Evolutionary conservation across 1,140 invertebrate species (phyloP).

Genomic region (Xylocopa sonorina): DNA sequence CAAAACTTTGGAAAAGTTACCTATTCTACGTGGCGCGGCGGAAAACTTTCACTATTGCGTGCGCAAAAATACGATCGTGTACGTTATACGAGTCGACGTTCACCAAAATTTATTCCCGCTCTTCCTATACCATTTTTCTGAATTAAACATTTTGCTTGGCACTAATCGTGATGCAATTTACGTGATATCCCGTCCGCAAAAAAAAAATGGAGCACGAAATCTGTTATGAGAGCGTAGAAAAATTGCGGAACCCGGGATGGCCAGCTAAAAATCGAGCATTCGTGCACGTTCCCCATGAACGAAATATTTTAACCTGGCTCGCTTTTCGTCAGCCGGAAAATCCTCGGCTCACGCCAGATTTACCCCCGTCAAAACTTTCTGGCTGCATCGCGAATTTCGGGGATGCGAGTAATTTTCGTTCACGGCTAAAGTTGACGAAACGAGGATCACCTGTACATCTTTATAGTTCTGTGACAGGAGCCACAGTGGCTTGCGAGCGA

Average conservation of each 20-base stretch:
- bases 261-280: too few relatives aligned
- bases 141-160: too few relatives aligned
- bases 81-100: background rate
- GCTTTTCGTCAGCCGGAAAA: background rate
- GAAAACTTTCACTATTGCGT: background rate
- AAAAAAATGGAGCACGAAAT: too few relatives aligned
- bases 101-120: too few relatives aligned
- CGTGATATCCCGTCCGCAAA: too few relatives aligned
- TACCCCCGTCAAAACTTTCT: background rate
- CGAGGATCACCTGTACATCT: conserved; percentile 2
- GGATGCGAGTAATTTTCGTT: background rate
- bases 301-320: background rate
- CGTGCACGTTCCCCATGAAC: too few relatives aligned
- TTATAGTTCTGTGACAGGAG: background rate
- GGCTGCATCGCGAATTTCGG: background rate
- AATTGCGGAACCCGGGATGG: too few relatives aligned
- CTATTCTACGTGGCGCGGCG: background rate
- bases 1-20: background rate
- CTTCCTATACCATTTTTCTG: too few relatives aligned
- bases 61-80: background rate
- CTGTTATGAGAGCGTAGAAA: too few relatives aligned
- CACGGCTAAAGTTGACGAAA: background rate
- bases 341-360: background rate
- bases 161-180: too few relatives aligned
- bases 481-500: background rate